A percentile compares a stretch with the other conserved stretches of the same genome.
Evolutionary conservation across 64 coral and sea anemone species (phyloP).

Genomic region (Orbicella faveolata): DNA sequence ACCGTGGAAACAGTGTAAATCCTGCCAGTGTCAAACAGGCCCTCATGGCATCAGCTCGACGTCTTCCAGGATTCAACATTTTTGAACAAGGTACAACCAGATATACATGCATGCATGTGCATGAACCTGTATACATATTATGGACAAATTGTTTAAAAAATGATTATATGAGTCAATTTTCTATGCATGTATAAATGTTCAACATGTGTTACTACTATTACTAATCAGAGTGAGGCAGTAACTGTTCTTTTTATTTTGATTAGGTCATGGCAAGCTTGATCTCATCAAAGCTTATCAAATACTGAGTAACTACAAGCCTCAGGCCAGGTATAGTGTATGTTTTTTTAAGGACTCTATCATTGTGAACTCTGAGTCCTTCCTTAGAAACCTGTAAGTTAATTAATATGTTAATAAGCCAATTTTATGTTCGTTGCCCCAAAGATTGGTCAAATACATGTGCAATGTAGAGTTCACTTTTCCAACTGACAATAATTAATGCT

Average conservation of each 20-base stretch:
- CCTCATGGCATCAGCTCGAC: slow-evolving; percentile 83
- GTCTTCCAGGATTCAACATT: slow-evolving; percentile 93
- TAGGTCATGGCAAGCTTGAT: slow-evolving; percentile 99
- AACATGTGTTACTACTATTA: not conserved
- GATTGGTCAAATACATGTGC: no score
- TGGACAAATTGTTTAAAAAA: no score
- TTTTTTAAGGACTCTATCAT: no score
- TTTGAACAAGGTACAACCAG: slow-evolving; percentile 91
- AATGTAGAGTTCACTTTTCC: no score
- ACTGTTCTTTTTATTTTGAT: not conserved
- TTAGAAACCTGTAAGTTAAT: no score
- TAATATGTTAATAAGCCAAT: no score
- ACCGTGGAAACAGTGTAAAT: slow-evolving; percentile 89
- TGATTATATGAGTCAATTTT: no score
- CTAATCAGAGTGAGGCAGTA: not conserved
- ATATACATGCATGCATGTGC: no score
- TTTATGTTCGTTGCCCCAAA: no score
- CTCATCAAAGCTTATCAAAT: slow-evolving; percentile 99
- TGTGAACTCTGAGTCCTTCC: no score
- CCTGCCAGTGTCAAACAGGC: slow-evolving; percentile 98
- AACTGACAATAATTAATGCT: not conserved
- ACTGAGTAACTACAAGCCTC: slow-evolving; percentile 96
- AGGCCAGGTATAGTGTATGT: slow-evolving; percentile 68
- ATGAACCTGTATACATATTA: no score
- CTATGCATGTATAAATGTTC: not conserved